phyloP scores from a whole-genome alignment of 2,113 vertebrate genomes.

The Gopherus evgoodei region DNA sequence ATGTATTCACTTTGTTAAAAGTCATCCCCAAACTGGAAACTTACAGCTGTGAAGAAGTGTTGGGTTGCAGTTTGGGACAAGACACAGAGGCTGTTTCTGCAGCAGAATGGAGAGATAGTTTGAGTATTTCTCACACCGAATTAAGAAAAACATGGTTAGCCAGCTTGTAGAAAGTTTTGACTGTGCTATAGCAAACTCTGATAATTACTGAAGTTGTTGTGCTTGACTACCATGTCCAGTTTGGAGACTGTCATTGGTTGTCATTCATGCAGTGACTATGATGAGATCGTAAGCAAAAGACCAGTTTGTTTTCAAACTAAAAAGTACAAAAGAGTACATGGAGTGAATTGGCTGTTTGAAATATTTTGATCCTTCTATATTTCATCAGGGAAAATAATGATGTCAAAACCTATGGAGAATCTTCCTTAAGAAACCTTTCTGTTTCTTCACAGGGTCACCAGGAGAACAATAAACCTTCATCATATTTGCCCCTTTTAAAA shows the following conservation, averaged over 20 bases:
- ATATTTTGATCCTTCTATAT: neutral
- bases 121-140: neutral
- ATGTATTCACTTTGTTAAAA: neutral
- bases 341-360: neutral
- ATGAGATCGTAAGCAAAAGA: neutral
- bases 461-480: neutral
- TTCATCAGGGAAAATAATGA: conserved; percentile 34
- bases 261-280: neutral
- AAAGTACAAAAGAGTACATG: neutral
- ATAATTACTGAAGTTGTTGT: neutral
- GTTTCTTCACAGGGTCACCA: neutral
- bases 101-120: neutral
- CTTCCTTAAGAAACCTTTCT: neutral
- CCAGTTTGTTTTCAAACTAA: neutral
- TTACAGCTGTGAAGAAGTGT: neutral
- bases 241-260: neutral
- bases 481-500: neutral
- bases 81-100: neutral
- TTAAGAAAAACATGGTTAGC: neutral
- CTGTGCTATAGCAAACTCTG: neutral
- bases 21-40: neutral
- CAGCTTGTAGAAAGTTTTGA: neutral
- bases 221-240: neutral
- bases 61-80: neutral
- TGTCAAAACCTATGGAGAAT: conserved; percentile 26